phyloP scores from a whole-genome alignment of 2,113 vertebrate species.

The Ivindomyrus marchei region DNA sequence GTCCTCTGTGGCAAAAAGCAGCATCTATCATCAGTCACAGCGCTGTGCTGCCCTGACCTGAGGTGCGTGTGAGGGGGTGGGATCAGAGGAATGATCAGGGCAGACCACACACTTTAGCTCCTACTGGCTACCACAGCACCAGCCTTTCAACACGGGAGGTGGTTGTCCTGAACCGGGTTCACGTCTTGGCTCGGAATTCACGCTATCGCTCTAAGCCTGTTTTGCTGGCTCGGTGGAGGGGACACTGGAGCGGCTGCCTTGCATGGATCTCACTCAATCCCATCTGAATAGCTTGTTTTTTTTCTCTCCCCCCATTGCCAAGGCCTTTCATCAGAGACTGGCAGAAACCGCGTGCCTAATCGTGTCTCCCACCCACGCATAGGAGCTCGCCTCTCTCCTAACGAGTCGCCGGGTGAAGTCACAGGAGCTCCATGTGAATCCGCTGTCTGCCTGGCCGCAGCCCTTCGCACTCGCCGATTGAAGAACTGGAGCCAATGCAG shows the following conservation, averaged over 20 bases:
- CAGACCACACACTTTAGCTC: neutral
- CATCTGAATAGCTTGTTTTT: constrained; percentile 10
- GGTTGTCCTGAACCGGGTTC: neutral
- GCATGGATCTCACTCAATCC: neutral
- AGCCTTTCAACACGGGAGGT: neutral
- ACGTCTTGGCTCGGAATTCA: neutral
- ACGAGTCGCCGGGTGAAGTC: constrained; percentile 11
- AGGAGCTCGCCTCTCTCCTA: neutral
- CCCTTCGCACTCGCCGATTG: neutral
- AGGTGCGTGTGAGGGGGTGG: neutral
- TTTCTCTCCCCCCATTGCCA: neutral
- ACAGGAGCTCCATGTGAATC: neutral
- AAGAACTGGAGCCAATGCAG: neutral
- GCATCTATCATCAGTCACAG: neutral
- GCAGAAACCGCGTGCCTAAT: constrained; percentile 12
- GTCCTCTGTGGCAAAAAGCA: neutral
- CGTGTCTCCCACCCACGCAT: constrained; percentile 11
- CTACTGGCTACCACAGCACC: neutral
- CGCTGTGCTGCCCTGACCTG: neutral
- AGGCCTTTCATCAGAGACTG: constrained; percentile 5
- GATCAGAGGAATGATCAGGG: neutral
- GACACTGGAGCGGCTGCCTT: neutral
- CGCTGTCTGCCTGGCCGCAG: neutral
- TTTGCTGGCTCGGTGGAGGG: neutral
- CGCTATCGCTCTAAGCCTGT: neutral